These are phyloP conservation scores for Clitarchus hookeri DNA, from an alignment of 2,888 invertebrate genomes.

Conservation along the genomic window DNA sequence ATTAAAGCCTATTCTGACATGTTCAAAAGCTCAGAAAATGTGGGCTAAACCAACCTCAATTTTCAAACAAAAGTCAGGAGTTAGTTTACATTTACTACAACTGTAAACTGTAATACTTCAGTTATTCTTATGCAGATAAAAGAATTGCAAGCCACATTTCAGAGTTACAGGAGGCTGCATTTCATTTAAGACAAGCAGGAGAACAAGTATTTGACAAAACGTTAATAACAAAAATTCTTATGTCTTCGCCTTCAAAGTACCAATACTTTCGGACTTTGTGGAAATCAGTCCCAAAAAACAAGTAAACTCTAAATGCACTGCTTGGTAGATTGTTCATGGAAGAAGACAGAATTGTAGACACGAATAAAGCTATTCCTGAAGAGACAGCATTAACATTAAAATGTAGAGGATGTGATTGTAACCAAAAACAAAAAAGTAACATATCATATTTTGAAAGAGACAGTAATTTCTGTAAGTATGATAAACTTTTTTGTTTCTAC, in stretches of 20 bases:
- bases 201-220: background rate
- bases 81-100: background rate
- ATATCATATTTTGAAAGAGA: no score
- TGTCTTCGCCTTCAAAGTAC: background rate
- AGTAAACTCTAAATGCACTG: background rate
- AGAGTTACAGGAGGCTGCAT: background rate
- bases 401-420: no score
- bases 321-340: background rate
- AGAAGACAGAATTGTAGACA: background rate
- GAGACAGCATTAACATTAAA: background rate
- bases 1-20: background rate
- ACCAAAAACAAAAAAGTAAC: background rate
- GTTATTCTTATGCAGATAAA: background rate
- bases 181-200: background rate
- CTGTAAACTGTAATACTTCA: background rate
- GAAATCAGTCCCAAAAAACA: background rate
- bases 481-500: background rate
- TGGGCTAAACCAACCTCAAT: background rate
- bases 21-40: background rate
- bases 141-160: background rate
- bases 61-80: background rate
- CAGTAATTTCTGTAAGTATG: background rate
- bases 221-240: background rate
- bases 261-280: background rate
- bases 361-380: background rate